A percentile compares a stretch with the other conserved stretches of the same genome.
Conservation (phyloP, 2,797 vertebrate species). For the Sebastes aleutianus region DNA sequence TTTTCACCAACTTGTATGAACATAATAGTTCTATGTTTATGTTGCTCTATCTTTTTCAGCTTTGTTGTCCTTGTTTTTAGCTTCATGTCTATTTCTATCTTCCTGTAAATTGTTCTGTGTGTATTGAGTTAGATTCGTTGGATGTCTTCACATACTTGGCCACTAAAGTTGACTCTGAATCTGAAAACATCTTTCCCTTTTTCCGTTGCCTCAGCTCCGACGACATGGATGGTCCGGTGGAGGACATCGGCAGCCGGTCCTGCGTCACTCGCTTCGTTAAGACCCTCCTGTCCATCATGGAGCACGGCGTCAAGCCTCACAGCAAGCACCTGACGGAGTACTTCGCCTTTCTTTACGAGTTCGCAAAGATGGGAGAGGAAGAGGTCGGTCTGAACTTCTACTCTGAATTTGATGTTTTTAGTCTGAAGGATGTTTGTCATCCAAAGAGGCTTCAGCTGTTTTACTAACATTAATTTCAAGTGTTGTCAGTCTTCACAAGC, state of each 20-base stretch:
- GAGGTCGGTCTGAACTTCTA: slow-evolving; percentile 81
- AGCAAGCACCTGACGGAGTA: slow-evolving; percentile 99
- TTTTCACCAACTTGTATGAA: no score
- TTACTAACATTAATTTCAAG: background rate
- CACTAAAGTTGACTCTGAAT: background rate
- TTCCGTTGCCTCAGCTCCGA: slow-evolving; percentile 84
- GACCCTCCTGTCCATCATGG: slow-evolving; percentile 97
- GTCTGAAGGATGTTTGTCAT: background rate
- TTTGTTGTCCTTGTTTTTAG: no score
- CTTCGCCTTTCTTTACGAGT: slow-evolving; percentile 98
- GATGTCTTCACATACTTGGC: background rate
- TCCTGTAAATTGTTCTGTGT: no score
- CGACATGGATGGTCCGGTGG: slow-evolving; percentile 96
- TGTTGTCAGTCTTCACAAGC: background rate
- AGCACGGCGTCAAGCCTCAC: slow-evolving; percentile 98
- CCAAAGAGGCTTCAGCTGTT: background rate
- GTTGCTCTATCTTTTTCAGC: no score
- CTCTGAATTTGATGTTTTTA: background rate
- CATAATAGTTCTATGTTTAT: no score
- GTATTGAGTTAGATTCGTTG: background rate
- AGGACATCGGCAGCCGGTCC: slow-evolving; percentile 97
- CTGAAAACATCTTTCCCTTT: background rate
- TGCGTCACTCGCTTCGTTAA: slow-evolving; percentile 98
- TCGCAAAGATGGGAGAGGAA: slow-evolving; percentile 99
- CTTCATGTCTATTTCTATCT: no score